phyloP scores from a whole-genome alignment of 2,888 invertebrate species.

The Chymomyza fuscimana region DNA sequence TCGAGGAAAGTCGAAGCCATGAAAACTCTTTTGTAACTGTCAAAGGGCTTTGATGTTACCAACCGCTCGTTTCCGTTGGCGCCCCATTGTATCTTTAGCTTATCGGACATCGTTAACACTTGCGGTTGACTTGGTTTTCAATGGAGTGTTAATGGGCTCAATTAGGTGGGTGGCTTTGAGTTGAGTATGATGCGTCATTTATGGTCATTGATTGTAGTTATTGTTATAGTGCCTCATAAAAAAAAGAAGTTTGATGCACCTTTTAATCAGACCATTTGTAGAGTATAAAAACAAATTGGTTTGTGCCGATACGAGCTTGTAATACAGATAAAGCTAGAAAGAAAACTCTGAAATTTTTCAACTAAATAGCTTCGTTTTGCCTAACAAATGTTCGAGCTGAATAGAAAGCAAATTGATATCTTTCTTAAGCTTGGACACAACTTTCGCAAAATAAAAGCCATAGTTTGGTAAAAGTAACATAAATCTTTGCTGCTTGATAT shows the following conservation, averaged over 20 bases:
- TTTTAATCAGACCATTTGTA: slow-evolving; percentile 53
- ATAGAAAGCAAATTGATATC: neutral
- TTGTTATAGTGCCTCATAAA: slow-evolving; percentile 5
- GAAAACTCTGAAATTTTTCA: too few species aligned
- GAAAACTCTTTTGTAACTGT: slow-evolving; percentile 41
- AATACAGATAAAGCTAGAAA: too few species aligned
- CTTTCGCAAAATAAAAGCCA: slow-evolving; percentile 40
- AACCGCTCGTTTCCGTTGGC: slow-evolving; percentile 64
- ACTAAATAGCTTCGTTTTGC: neutral
- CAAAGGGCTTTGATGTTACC: slow-evolving; percentile 24
- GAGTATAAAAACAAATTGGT: slow-evolving; percentile 63
- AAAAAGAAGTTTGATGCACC: slow-evolving; percentile 49
- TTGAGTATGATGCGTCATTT: slow-evolving; percentile 30
- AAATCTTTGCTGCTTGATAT: slow-evolving; percentile 7
- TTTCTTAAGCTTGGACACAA: neutral
- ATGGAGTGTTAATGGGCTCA: slow-evolving; percentile 14
- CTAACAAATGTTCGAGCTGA: neutral
- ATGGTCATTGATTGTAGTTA: slow-evolving; percentile 33
- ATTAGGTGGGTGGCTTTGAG: slow-evolving; percentile 9
- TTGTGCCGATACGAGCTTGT: neutral
- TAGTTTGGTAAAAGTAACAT: neutral
- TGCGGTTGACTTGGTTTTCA: slow-evolving; percentile 16
- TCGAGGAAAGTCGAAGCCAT: slow-evolving; percentile 15
- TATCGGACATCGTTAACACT: slow-evolving; percentile 42
- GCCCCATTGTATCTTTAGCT: slow-evolving; percentile 55